A percentile compares a stretch with the other conserved stretches of the same genome.
These are phyloP conservation scores for Eutrigla gurnardus DNA, from an alignment of 2,797 vertebrate species.

Conservation along the genomic window DNA sequence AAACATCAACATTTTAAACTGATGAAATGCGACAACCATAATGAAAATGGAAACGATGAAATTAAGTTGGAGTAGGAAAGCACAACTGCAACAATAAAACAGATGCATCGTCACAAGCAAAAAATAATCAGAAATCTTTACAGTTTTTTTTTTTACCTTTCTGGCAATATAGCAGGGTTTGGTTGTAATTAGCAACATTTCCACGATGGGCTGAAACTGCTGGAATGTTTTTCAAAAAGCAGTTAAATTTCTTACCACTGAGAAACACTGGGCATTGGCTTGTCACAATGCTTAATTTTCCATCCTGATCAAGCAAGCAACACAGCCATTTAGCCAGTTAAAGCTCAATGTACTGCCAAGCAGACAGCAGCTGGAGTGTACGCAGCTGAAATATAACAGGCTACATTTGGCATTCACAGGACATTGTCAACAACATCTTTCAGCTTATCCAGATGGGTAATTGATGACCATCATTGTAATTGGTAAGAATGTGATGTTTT, in stretches of 20 bases:
- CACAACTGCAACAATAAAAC: neutral
- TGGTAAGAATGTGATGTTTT: slow-evolving; percentile 32
- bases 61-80: neutral
- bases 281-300: slow-evolving; percentile 55
- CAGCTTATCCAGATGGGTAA: slow-evolving; percentile 63
- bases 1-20: neutral
- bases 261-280: slow-evolving; percentile 49
- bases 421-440: slow-evolving; percentile 57
- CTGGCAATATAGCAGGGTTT: slow-evolving; percentile 8
- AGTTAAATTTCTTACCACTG: slow-evolving; percentile 37
- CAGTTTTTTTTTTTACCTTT: neutral
- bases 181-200: slow-evolving; percentile 32
- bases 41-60: neutral
- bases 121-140: neutral
- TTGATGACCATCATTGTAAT: slow-evolving; percentile 54
- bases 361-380: slow-evolving; percentile 69
- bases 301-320: slow-evolving; percentile 54
- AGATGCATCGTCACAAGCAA: neutral
- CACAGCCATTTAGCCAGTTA: slow-evolving; percentile 56
- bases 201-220: slow-evolving; percentile 19
- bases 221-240: slow-evolving; percentile 26
- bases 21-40: slow-evolving; percentile 4
- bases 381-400: slow-evolving; percentile 54
- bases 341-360: slow-evolving; percentile 63
- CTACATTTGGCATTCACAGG: slow-evolving; percentile 65